Base-by-base conservation (phyloP, 2,113 vertebrate genomes). In the Smithornis capensis region DNA sequence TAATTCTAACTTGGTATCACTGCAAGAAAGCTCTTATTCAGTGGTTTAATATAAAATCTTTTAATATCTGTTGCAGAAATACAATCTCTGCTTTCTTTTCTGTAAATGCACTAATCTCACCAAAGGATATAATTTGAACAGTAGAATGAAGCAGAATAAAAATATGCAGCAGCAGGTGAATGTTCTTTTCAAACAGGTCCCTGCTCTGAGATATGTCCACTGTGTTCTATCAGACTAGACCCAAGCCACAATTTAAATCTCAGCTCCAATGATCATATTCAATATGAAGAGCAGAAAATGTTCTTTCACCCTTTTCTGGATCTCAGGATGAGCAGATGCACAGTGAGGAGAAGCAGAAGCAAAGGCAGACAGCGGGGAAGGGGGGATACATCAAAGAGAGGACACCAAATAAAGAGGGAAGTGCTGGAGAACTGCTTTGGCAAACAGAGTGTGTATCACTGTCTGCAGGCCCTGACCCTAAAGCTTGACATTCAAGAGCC, bases 141-240 rank as follows among this genome's bases (percentile, higher is more conserved):
- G 83, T 0, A 81, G 65, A 97, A 92, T 71, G 88, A 93, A 92
- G 56, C 6, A 68, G 57, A 81, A 87, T 56, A 93, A 93, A 86
- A 89, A 83, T 40, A 90, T 15, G 56, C 53, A 90, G 88, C 71
- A 81, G 86, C 60, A 49, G 68, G 49, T 0, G 0, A 83, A 67
- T 45, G 16, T 53, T 85, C 73, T 92, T 93, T 95, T 93, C 92
- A 92, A 87, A 89, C 12, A 82, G 40, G 45, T 60, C 65, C 49
- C 67, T 2, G 14, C 87, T 88, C 74, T 55, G 55, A 92, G 85
- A 55, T 78, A n/a, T 37, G 64, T 83, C 71, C 55, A 21, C 55
- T 45, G 83, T 49, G 64, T 53, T 96, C 93, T 24, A 96, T 92
- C 94, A 92, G 93, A 96, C 88, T 67, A 94, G 64, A 86, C 37